Conservation (phyloP, 2,113 vertebrate species). For the Chunga burmeisteri region DNA sequence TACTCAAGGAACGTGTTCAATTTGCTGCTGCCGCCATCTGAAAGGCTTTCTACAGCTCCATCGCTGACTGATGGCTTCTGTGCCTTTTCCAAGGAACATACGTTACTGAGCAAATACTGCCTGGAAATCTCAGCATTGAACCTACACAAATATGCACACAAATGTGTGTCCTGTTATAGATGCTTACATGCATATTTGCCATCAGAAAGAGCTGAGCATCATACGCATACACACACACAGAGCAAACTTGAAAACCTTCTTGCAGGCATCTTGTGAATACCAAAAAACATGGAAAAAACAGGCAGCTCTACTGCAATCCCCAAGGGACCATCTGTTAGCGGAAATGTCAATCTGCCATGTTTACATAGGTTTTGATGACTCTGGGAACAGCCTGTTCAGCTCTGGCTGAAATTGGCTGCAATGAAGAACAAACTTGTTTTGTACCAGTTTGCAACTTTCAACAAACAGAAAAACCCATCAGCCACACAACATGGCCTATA, state of each 20-base stretch:
- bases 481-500: constrained; percentile 47
- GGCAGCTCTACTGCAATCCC: constrained; percentile 56
- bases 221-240: not conserved
- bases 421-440: constrained; percentile 66
- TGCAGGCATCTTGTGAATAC: constrained; percentile 65
- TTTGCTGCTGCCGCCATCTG: constrained; percentile 44
- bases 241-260: constrained; percentile 57
- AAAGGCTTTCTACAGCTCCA: constrained; percentile 28
- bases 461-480: constrained; percentile 58
- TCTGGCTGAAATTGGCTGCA: constrained; percentile 69
- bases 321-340: constrained; percentile 60
- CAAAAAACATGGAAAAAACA: constrained; percentile 47
- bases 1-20: not conserved
- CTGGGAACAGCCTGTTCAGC: constrained; percentile 67
- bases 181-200: constrained; percentile 34
- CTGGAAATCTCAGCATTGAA: constrained; percentile 5
- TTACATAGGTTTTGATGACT: constrained; percentile 71
- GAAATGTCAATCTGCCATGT: constrained; percentile 70
- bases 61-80: constrained; percentile 51
- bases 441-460: constrained; percentile 67
- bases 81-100: constrained; percentile 62
- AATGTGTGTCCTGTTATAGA: constrained; percentile 35
- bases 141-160: constrained; percentile 22
- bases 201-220: constrained; percentile 50
- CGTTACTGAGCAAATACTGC: constrained; percentile 59